Evolutionary conservation across 2,888 invertebrate species (phyloP).

Genomic region (Epinotia bilunana): DNA sequence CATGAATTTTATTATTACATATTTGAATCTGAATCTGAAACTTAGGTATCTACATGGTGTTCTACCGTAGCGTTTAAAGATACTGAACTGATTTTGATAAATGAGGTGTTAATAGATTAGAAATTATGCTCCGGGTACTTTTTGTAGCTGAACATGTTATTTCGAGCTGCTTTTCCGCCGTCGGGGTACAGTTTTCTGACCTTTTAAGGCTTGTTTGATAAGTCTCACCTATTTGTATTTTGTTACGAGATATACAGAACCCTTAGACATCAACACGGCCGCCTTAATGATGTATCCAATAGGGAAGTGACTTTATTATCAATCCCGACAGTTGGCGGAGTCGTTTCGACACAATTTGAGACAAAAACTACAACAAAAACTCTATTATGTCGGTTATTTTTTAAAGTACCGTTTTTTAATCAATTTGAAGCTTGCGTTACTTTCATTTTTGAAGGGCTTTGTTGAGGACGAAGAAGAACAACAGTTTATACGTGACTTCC

Average conservation of each 20-base stretch:
- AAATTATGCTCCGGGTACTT: no score
- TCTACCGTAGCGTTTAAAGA: no score
- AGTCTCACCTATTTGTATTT: no score
- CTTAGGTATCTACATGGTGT: no score
- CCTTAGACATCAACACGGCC: not conserved
- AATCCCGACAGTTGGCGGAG: constrained; percentile 42
- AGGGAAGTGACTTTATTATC: constrained; percentile 43
- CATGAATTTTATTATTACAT: no score
- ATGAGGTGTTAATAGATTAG: no score
- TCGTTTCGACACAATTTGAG: constrained; percentile 39
- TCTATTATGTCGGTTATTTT: not conserved
- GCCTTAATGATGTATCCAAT: constrained; percentile 21
- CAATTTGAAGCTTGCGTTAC: constrained; percentile 21
- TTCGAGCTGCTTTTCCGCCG: no score
- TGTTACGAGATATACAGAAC: not conserved
- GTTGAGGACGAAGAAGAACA: not conserved
- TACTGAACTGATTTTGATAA: no score
- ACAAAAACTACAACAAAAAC: constrained; percentile 35
- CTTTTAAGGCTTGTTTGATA: no score
- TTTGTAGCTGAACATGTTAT: no score
- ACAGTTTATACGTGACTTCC: not conserved
- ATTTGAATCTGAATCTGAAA: no score
- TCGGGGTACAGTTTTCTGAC: no score
- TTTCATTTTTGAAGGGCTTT: constrained; percentile 13
- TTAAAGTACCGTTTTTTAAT: constrained; percentile 5